These are phyloP conservation scores for Cyrtonyx montezumae DNA, from an alignment of 2,113 vertebrate species.

Conservation along the genomic window DNA sequence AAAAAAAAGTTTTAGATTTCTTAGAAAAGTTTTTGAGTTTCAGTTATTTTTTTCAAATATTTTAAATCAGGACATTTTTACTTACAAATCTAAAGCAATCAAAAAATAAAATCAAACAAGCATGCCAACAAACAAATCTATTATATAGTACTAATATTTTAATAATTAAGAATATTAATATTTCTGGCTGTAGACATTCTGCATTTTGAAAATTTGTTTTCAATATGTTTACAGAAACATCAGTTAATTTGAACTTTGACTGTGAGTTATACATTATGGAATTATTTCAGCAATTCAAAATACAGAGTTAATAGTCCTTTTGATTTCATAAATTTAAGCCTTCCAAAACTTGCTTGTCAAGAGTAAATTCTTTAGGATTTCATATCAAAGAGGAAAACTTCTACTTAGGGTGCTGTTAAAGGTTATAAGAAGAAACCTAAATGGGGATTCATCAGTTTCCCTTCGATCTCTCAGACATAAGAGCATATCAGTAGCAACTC, in stretches of 20 bases:
- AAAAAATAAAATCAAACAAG: neutral
- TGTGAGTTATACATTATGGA: neutral
- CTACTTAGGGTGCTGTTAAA: constrained; percentile 35
- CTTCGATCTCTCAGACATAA: neutral
- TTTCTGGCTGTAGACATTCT: neutral
- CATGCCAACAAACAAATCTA: neutral
- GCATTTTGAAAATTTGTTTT: neutral
- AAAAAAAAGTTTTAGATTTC: neutral
- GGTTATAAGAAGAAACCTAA: constrained; percentile 13
- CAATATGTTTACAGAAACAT: neutral
- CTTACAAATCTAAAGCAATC: neutral
- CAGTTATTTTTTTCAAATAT: neutral
- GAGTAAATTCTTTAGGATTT: constrained; percentile 60
- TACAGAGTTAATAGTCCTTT: neutral
- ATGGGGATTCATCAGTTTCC: neutral
- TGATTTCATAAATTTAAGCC: constrained; percentile 46
- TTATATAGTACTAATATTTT: too few relatives aligned
- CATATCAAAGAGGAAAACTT: constrained; percentile 51
- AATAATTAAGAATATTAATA: neutral
- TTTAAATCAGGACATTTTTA: neutral
- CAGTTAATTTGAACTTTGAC: neutral
- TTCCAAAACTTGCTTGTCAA: constrained; percentile 63
- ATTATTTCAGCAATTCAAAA: neutral
- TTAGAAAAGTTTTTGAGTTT: neutral
- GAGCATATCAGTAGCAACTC: neutral